Base-by-base conservation (phyloP, 2,113 vertebrate genomes). In the Turdus rufiventris region DNA sequence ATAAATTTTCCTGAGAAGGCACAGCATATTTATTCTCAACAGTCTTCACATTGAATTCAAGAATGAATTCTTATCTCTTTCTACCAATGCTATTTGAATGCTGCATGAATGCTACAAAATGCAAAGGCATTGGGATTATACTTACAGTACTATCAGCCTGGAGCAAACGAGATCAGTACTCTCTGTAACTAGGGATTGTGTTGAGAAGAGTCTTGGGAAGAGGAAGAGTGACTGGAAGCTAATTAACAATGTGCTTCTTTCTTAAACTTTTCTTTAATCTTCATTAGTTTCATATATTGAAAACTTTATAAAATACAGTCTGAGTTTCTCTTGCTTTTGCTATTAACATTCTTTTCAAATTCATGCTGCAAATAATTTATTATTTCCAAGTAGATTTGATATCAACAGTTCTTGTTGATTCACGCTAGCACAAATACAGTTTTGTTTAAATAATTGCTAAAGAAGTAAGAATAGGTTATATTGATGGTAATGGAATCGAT, bases 361-460 rank as follows among this genome's bases (percentile, higher is more conserved):
- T 24, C 31, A 14, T 65, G 68, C 42, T 89, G 73, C 91, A 67
- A 29, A 48, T 38, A 36, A 38, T 91, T 96, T 96, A 76, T 96
- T 97, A 86, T 86, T 63, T 85, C 38, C 45, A 76, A 88, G 51
- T 47, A 91, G 51, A 73, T 88, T 89, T 85, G 21, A 40, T 88
- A 73, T 85, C 82, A 96, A 81, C 38, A 93, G 51, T 71, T 95
- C 56, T 85, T 95, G 87, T 85, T 68, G 80, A 96, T 94, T 65
- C 43, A 88, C 89, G 53, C 91, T 82, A 95, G 40, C 58, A 85
- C 94, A 96, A 84, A 91, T 95, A 94, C 8, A 9, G 93, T 83
- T 94, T 94, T 94, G 96, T 91, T 93, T 73, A 91, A 96, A 96
- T 95, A 97, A 96, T 92, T 96, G 86, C 90, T 96, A 26, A 71